Base-by-base conservation (phyloP, 2,888 invertebrate species). In the Hypsopygia costalis region DNA sequence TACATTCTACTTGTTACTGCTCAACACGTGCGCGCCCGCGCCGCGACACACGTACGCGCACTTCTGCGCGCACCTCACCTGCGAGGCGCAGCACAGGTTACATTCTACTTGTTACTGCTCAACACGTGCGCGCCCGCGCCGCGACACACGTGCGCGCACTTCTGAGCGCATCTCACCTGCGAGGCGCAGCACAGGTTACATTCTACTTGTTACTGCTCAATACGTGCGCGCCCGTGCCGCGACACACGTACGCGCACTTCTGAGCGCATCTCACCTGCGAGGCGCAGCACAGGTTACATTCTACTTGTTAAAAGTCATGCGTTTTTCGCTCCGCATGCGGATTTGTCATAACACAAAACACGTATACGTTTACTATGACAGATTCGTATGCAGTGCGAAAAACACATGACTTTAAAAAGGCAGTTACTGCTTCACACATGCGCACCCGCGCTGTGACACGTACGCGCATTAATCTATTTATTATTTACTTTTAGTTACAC, bases 351-450 rank as follows among this genome's bases (percentile, higher is more conserved):
- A n/a, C n/a, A n/a, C n/a, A n/a, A n/a, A n/a, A n/a, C n/a, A n/a
- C n/a, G n/a, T n/a, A n/a, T n/a, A n/a, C n/a, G n/a, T n/a, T n/a
- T n/a, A n/a, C n/a, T n/a, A n/a, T n/a, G n/a, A n/a, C n/a, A n/a
- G n/a, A n/a, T n/a, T n/a, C n/a, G n/a, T n/a, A n/a, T n/a, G n/a
- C n/a, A n/a, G n/a, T n/a, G n/a, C n/a, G n/a, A n/a, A n/a, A n/a
- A n/a, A n/a, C n/a, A n/a, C n/a, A n/a, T n/a, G n/a, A n/a, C n/a
- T n/a, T n/a, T n/a, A n/a, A n/a, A n/a, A n/a, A n/a, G n/a, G n/a
- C n/a, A n/a, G n/a, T n/a, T n/a, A n/a, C 86, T 98, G 20, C 90
- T 98, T 25, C 99, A 99, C 83, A 98, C 98, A 10, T 99, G 99
- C 83, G 97, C 98, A 73, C 92, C 94, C 66, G 90, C 93, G 16